These are phyloP conservation scores for Rhamnusium bicolor DNA, from an alignment of 2,888 invertebrate genomes.

Conservation along the genomic window DNA sequence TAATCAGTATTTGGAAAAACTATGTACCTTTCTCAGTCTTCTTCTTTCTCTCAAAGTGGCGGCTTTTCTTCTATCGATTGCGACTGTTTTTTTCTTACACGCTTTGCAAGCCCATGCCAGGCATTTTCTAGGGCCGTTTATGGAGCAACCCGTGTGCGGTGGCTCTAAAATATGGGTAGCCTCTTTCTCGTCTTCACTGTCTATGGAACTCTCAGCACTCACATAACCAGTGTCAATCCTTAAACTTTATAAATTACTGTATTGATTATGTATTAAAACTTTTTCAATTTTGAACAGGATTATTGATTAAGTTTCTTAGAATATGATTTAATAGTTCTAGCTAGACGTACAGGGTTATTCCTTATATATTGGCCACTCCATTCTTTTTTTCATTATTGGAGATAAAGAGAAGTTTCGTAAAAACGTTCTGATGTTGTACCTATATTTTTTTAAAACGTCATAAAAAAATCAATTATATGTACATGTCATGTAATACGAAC, in stretches of 20 bases:
- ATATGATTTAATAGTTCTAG: too few relatives aligned
- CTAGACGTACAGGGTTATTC: too few relatives aligned
- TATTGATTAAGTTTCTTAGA: too few relatives aligned
- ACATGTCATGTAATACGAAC: too few relatives aligned
- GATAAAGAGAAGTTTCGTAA: too few relatives aligned
- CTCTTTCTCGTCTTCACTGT: constrained; percentile 67
- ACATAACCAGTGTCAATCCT: constrained; percentile 65
- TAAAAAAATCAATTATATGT: too few relatives aligned
- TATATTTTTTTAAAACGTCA: too few relatives aligned
- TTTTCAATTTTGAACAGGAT: neutral
- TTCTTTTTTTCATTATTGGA: too few relatives aligned
- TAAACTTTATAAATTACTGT: constrained; percentile 40
- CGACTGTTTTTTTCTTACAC: constrained; percentile 95
- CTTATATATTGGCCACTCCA: too few relatives aligned
- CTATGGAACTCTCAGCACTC: constrained; percentile 66
- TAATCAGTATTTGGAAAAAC: neutral
- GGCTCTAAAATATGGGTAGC: constrained; percentile 70
- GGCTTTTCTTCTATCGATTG: constrained; percentile 96
- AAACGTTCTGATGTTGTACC: too few relatives aligned
- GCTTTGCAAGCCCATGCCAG: constrained; percentile 98
- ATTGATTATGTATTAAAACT: neutral
- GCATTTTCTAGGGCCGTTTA: constrained; percentile 80
- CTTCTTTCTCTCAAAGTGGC: constrained; percentile 96
- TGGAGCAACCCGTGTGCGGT: constrained; percentile 61
- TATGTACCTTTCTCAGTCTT: constrained; percentile 88